phyloP scores from a whole-genome alignment of 2,113 vertebrate species.

The Thunnus thynnus region DNA sequence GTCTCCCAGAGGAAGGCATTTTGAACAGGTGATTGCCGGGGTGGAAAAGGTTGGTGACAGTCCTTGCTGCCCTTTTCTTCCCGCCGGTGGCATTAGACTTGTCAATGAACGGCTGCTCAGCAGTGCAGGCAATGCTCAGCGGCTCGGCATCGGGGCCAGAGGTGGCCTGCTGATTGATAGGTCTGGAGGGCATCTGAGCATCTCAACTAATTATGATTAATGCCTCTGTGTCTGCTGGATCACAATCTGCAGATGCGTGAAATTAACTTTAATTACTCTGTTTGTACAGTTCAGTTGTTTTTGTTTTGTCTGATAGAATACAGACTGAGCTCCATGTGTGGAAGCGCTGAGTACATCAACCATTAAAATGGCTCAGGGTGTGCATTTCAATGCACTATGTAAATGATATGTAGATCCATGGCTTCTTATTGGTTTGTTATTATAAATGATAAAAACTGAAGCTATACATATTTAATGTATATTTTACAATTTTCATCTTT shows the following conservation, averaged over 20 bases:
- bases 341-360: constrained; percentile 47
- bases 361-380: constrained; percentile 23
- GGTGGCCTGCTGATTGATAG: constrained; percentile 70
- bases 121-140: constrained; percentile 3
- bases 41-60: constrained; percentile 44
- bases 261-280: constrained; percentile 82
- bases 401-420: constrained; percentile 9
- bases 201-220: constrained; percentile 81
- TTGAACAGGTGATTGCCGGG: constrained; percentile 41
- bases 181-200: constrained; percentile 75
- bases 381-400: constrained; percentile 45
- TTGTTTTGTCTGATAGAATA: constrained; percentile 69
- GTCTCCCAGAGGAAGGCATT: constrained; percentile 40
- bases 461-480: background rate
- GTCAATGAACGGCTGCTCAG: constrained; percentile 31
- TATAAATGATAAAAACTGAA: background rate
- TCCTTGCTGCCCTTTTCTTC: constrained; percentile 32
- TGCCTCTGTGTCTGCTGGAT: constrained; percentile 66
- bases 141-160: constrained; percentile 39
- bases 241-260: constrained; percentile 80
- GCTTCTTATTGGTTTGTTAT: background rate
- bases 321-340: constrained; percentile 32
- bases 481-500: background rate
- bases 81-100: background rate
- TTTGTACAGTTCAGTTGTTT: constrained; percentile 71